Conservation (phyloP, 2,797 vertebrate species). For the Crenuchus spilurus region DNA sequence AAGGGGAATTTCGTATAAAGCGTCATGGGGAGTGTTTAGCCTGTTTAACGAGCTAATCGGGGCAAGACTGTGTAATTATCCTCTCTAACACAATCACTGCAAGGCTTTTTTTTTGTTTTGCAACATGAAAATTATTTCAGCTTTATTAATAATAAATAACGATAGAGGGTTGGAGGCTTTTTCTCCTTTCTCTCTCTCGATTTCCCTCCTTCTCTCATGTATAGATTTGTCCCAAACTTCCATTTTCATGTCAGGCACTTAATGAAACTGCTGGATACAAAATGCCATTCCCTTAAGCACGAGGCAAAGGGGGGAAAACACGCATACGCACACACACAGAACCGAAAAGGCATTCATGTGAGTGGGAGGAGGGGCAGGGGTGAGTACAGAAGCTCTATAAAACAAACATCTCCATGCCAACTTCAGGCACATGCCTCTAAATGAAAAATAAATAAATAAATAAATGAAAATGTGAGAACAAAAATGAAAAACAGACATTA, state of each 20-base stretch:
- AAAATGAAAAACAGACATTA: background rate
- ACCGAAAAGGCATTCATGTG: background rate
- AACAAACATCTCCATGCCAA: conserved; percentile 32
- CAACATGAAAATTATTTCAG: conserved; percentile 40
- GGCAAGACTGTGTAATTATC: conserved; percentile 53
- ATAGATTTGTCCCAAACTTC: conserved; percentile 58
- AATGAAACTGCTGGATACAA: conserved; percentile 40
- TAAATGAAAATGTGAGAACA: background rate
- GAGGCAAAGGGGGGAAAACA: conserved; percentile 6
- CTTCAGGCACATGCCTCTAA: conserved; percentile 18
- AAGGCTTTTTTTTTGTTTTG: conserved; percentile 41
- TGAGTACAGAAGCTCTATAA: background rate
- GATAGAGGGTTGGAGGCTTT: conserved; percentile 9
- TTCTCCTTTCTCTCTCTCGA: background rate
- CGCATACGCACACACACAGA: background rate
- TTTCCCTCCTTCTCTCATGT: conserved; percentile 29
- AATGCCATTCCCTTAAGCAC: conserved; percentile 31
- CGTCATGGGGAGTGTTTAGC: conserved; percentile 45
- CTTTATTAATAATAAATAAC: conserved; percentile 50
- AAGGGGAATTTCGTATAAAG: conserved; percentile 32
- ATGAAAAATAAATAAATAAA: background rate
- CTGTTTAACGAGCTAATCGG: conserved; percentile 52
- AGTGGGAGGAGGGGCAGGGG: background rate
- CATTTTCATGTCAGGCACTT: conserved; percentile 47
- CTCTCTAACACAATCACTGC: conserved; percentile 39